These are phyloP conservation scores for Nycticorax nycticorax DNA, from an alignment of 2,113 vertebrate species.

Conservation along the genomic window DNA sequence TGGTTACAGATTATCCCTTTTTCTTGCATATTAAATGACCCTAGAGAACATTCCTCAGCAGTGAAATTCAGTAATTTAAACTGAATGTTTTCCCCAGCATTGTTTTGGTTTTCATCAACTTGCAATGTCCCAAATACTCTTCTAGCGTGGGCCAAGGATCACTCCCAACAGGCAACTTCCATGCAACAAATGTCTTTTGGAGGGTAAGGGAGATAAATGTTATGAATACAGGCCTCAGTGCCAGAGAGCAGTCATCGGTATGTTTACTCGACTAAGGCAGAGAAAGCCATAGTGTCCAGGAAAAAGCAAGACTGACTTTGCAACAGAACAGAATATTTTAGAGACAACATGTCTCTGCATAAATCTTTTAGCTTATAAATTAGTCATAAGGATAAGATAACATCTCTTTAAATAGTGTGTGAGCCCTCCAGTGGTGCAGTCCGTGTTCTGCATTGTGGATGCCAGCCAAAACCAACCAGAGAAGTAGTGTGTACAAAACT, in stretches of 20 bases:
- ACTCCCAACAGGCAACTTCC: not conserved
- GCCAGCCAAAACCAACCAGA: slow-evolving; percentile 19
- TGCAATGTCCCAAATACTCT: not conserved
- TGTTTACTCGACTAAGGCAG: not conserved
- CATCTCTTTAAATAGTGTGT: slow-evolving; percentile 34
- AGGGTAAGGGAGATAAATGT: not conserved
- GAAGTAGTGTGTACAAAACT: not conserved
- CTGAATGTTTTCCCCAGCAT: not conserved
- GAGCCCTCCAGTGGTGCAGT: slow-evolving; percentile 52
- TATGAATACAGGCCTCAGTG: not conserved
- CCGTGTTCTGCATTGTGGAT: slow-evolving; percentile 1
- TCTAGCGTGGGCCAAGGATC: not conserved
- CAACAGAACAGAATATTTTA: not conserved
- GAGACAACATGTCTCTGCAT: not conserved
- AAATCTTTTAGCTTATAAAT: slow-evolving; percentile 29
- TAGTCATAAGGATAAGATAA: slow-evolving; percentile 25
- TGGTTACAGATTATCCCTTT: not conserved
- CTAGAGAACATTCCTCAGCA: not conserved
- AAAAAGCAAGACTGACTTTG: not conserved
- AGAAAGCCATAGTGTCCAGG: not conserved
- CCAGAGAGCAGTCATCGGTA: not conserved
- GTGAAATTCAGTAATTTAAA: not conserved
- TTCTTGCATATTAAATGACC: not conserved
- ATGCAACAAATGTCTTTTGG: not conserved
- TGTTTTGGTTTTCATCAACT: not conserved